Conservation (phyloP, 2,888 invertebrate species). For the Graphium colonna region DNA sequence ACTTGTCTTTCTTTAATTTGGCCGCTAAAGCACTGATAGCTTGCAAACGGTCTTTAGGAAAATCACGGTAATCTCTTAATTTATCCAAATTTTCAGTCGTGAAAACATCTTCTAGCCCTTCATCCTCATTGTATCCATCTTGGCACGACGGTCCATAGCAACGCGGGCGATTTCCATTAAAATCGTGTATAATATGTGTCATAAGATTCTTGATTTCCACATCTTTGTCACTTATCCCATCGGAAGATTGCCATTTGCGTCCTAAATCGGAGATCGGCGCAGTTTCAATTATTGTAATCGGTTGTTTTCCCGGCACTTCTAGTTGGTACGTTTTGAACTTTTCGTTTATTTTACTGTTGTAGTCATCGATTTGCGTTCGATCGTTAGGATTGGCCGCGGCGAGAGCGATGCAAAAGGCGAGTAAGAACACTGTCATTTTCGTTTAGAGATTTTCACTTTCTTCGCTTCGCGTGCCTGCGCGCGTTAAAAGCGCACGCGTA, state of each 20-base stretch:
- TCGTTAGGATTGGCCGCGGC: conserved; percentile 51
- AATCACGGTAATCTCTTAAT: conserved; percentile 66
- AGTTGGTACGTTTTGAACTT: conserved; percentile 75
- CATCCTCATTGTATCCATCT: conserved; percentile 50
- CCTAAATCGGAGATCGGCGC: conserved; percentile 40
- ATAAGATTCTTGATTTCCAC: conserved; percentile 63
- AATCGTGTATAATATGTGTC: conserved; percentile 65
- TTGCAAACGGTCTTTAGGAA: conserved; percentile 63
- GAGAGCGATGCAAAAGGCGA: conserved; percentile 52
- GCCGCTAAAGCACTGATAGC: conserved; percentile 67
- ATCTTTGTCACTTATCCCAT: conserved; percentile 45
- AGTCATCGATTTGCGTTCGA: conserved; percentile 52
- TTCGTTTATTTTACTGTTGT: conserved; percentile 58
- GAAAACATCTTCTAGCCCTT: conserved; percentile 80
- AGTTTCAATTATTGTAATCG: conserved; percentile 80
- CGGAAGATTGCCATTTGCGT: conserved; percentile 28
- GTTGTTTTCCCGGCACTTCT: conserved; percentile 77
- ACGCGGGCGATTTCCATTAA: conserved; percentile 52
- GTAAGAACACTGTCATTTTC: conserved; percentile 67
- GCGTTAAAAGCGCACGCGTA: conserved; percentile 57
- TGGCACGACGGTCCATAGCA: conserved; percentile 74
- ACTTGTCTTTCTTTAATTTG: conserved; percentile 70
- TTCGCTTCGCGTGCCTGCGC: conserved; percentile 57
- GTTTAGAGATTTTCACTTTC: conserved; percentile 67
- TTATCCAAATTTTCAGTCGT: conserved; percentile 79